Conservation (phyloP, 1,140 invertebrate genomes). For the Drosophila sp. region DNA sequence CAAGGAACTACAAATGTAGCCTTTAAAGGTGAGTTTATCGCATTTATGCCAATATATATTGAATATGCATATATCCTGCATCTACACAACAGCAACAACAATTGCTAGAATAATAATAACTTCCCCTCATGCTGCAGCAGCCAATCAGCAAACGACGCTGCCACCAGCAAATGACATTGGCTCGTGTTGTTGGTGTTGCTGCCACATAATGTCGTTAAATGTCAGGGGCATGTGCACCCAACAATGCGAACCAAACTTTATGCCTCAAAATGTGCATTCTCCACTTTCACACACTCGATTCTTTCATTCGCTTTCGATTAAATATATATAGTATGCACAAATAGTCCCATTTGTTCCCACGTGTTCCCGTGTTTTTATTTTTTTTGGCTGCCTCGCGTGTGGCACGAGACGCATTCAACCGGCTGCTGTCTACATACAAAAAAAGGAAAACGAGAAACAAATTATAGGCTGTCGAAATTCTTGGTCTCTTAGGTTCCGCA, state of each 20-base stretch:
- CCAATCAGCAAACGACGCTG: slow-evolving; percentile 66
- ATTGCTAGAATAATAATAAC: slow-evolving; percentile 25
- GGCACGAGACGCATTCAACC: slow-evolving; percentile 54
- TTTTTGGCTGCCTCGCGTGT: slow-evolving; percentile 44
- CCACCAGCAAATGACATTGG: slow-evolving; percentile 2
- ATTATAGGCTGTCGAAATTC: slow-evolving; percentile 32
- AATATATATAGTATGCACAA: slow-evolving; percentile 18
- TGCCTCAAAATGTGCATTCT: slow-evolving; percentile 13
- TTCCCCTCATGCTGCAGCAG: slow-evolving; percentile 42
- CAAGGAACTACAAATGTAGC: slow-evolving; percentile 31
- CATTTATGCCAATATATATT: neutral
- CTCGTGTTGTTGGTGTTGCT: slow-evolving; percentile 38
- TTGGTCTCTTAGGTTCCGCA: slow-evolving; percentile 5
- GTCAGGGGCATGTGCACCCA: slow-evolving; percentile 77
- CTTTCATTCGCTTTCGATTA: slow-evolving; percentile 8
- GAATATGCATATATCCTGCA: slow-evolving; percentile 18
- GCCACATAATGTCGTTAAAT: slow-evolving; percentile 62
- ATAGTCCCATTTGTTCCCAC: neutral
- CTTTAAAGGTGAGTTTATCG: slow-evolving; percentile 32
- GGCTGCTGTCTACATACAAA: slow-evolving; percentile 33
- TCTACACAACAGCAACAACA: too few relatives aligned
- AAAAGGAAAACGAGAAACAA: slow-evolving; percentile 20
- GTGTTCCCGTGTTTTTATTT: neutral
- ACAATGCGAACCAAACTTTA: slow-evolving; percentile 14
- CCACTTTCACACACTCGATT: slow-evolving; percentile 2